Percentiles rank a stretch among this genome's conserved stretches.
Evolutionary conservation across 2,113 vertebrate species (phyloP).

Genomic region (Ptyas mucosa): DNA sequence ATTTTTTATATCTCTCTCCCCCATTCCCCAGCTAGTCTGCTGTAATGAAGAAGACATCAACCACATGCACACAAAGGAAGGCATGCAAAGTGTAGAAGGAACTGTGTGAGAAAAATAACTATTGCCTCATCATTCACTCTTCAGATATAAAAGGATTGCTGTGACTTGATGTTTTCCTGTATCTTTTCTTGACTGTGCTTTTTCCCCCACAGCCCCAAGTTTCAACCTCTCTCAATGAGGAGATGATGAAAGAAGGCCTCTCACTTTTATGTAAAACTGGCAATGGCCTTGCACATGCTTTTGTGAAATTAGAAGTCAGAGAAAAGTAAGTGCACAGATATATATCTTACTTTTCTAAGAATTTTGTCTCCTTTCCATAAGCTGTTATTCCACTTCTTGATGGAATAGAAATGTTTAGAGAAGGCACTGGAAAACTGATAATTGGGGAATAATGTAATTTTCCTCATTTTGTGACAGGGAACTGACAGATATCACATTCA

Average conservation of each 20-base stretch:
- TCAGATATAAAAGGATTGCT: background rate
- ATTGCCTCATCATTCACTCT: background rate
- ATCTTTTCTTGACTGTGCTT: background rate
- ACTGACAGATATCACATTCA: slow-evolving; percentile 78
- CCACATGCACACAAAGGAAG: background rate
- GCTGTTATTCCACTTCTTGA: background rate
- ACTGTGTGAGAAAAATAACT: background rate
- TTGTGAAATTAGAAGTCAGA: slow-evolving; percentile 79
- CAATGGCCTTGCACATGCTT: slow-evolving; percentile 83
- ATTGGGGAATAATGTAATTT: background rate
- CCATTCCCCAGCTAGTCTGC: background rate
- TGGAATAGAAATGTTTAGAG: background rate
- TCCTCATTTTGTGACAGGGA: slow-evolving; percentile 61
- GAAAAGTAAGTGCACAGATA: slow-evolving; percentile 71
- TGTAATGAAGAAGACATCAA: background rate
- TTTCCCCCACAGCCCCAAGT: background rate
- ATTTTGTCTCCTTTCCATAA: rapidly evolving
- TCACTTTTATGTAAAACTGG: slow-evolving; percentile 82
- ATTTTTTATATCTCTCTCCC: background rate
- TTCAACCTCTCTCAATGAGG: slow-evolving; percentile 69
- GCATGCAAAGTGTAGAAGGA: background rate
- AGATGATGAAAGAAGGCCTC: slow-evolving; percentile 74
- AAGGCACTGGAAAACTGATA: background rate
- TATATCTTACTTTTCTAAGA: rapidly evolving
- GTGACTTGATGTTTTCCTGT: background rate